A percentile compares a stretch with the other conserved stretches of the same genome.
Conservation (phyloP, 2,797 vertebrate genomes). For the Eidolon dupreanum region DNA sequence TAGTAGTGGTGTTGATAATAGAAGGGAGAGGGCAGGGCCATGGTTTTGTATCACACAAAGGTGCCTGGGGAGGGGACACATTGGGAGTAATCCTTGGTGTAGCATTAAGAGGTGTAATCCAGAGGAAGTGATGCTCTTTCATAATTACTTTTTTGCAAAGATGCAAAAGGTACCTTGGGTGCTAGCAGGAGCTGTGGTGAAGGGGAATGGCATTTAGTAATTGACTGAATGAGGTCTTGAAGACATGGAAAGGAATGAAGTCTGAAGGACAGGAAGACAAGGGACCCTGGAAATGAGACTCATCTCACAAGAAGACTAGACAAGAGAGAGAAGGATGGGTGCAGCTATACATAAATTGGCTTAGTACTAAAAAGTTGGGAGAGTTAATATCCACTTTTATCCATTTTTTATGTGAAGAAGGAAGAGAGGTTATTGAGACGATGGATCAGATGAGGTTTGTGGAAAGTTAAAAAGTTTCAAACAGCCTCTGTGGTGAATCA, state of each 20-base stretch:
- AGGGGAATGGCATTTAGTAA: background rate
- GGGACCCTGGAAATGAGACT: background rate
- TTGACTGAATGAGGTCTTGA: background rate
- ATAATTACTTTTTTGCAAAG: background rate
- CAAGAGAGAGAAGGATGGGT: background rate
- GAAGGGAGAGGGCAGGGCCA: accelerated
- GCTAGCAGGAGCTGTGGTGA: background rate
- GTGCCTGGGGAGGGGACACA: background rate
- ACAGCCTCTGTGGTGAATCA: background rate
- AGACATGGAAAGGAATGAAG: background rate
- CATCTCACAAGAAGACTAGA: background rate
- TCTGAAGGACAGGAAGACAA: background rate
- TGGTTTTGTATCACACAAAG: accelerated
- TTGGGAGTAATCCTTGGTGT: background rate
- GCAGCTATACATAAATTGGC: accelerated
- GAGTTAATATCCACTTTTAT: background rate
- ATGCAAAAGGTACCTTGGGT: background rate
- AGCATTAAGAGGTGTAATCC: background rate
- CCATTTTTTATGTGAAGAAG: background rate
- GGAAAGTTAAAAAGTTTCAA: background rate
- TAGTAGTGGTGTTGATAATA: accelerated
- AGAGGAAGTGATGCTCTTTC: background rate
- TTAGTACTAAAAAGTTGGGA: background rate
- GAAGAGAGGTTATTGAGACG: background rate
- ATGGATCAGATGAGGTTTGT: background rate